Base-by-base conservation (phyloP, 2,797 vertebrate species). In the Siniperca obscura region DNA sequence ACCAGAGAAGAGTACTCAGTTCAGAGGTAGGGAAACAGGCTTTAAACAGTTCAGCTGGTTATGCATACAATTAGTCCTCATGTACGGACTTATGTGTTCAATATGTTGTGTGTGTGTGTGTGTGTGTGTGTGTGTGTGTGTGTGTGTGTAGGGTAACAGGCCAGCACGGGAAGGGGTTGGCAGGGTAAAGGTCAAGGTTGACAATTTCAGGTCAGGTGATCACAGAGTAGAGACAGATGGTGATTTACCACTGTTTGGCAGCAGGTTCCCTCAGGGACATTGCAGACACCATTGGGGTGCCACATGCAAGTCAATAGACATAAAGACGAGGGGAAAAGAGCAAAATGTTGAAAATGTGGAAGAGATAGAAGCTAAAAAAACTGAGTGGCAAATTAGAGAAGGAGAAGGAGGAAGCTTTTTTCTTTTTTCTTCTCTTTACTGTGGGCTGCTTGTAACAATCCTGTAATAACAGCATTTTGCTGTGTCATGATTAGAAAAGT, bases 181-280 rank as follows among this genome's bases (percentile, higher is more conserved):
- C 25, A 74, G 69, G 64, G 36, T 72, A 89, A 83, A 91, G 94
- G 92, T 95, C 93, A 94, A 89, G 86, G 87, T 83, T 89, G 91
- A 89, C 74, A 16, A 75, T 87, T 86, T 89, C 52, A 89, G 92
- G 92, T 93, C 94, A 93, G 92, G 72, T 91, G 92, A 94, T 91
- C 90, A 89, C 77, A 91, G 83, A 77, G 76, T 72, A 62, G 84
- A 78, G 90, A 90, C 94, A 96, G 94, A 95, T 94, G 94, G 93
- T 85, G 82, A 94, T 93, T 93, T 92, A 90, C 46, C 44, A 82
- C 44, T 16, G 38, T 80, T 87, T 74, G 76, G 72, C 76, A 87
- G 83, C 68, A 80, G 82, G 67, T 87, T 77, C 75, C 85, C 84
- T 74, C n/a, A 2, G 90, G 84, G 80, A 84, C 73, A 5, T 0